A percentile compares a stretch with the other conserved stretches of the same genome.
phyloP scores from a whole-genome alignment of 2,113 vertebrate genomes.

The Neomonachus schauinslandi region DNA sequence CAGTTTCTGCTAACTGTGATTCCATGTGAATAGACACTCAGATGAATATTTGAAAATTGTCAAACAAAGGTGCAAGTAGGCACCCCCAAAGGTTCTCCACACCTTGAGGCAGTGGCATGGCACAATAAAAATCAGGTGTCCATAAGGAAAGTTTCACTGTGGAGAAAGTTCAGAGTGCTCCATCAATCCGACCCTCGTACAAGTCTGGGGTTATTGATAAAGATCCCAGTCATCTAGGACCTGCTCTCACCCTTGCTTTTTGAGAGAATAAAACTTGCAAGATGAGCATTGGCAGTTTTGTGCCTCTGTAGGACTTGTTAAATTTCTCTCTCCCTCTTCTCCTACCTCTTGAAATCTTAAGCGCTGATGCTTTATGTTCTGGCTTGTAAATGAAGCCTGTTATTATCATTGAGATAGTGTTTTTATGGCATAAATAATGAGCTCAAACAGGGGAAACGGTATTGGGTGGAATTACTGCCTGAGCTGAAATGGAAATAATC shows the following conservation, averaged over 20 bases:
- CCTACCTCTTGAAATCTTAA: conserved; percentile 85
- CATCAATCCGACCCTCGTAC: conserved; percentile 77
- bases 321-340: conserved; percentile 83
- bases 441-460: conserved; percentile 85
- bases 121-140: not conserved
- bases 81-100: not conserved
- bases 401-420: conserved; percentile 89
- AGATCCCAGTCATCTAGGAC: conserved; percentile 73
- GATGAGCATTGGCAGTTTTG: conserved; percentile 83
- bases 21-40: not conserved
- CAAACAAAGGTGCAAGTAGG: not conserved
- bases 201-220: conserved; percentile 81
- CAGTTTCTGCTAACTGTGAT: not conserved
- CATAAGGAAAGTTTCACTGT: conserved; percentile 57
- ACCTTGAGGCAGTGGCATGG: not conserved
- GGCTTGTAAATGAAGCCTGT: conserved; percentile 89
- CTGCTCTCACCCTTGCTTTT: conserved; percentile 78
- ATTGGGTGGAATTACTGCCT: conserved; percentile 88
- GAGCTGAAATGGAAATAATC: conserved; percentile 89
- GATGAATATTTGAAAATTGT: not conserved
- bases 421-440: conserved; percentile 91
- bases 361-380: conserved; percentile 86
- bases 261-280: conserved; percentile 80
- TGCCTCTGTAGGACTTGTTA: conserved; percentile 84
- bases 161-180: conserved; percentile 71